Base-by-base conservation (phyloP, 2,888 invertebrate species). In the Agonopterix arenella region DNA sequence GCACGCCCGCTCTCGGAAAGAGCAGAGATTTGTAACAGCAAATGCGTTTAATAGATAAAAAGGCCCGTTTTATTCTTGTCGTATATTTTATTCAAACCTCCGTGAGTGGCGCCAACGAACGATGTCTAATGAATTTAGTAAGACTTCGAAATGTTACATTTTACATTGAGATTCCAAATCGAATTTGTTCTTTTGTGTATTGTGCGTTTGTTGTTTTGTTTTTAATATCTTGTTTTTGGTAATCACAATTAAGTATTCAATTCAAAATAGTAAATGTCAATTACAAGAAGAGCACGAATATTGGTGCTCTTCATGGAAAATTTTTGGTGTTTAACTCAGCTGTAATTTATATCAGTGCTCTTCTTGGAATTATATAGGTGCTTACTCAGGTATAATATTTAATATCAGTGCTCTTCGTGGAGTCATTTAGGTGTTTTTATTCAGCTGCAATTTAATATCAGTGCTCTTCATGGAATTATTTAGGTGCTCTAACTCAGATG, bases 31-130 rank as follows among this genome's bases (percentile, higher is more conserved):
- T 81, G 76, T 80, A 72, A 75, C 76, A 73, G 71, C 68, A 82
- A 84, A 81, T 83, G 78, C 77, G 79, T 84, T 83, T 84, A 85
- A 80, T 77, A 84, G 79, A 80, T 84, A 85, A 84, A 83, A 83
- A 82, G 79, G 75, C 76, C 66, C 75, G 60, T 67, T 78, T 80
- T 82, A 77, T 80, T 70, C 75, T 65, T 56, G 60, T 63, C 70
- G 70, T 71, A 84, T 84, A 84, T 84, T 76, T 84, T 84, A 86
- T 86, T 84, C 82, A 84, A 70, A 68, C 61, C 28, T 28, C 28
- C 62, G 64, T 65, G 73, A 82, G 76, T 76, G 77, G 65, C 68
- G 69, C 70, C 70, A 71, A 63, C 68, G 68, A 71, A 75, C 66
- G 72, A 52, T 58, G 49, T 52, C 68, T 84, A 83, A 84, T 83